Evolutionary conservation across 2,888 invertebrate genomes (phyloP), one percentile per base, ranked within the genome.

Genomic region (Chymomyza caudatula): DNA sequence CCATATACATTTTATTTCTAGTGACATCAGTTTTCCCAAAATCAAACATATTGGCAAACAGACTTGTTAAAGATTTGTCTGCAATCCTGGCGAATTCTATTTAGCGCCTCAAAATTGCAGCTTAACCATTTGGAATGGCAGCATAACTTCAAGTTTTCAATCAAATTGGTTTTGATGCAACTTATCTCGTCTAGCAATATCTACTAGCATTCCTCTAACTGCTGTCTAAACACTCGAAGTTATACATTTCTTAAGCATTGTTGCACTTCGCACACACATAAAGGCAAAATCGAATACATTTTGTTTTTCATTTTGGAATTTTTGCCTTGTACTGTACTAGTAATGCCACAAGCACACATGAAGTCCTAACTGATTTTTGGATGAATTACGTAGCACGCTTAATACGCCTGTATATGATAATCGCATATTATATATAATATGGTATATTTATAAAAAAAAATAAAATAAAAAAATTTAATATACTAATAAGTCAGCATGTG

Each of bases 331-430:
- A 37, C 29, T 37, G 11, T 37, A n/a, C n/a, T 8, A 37, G 29
- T 29, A 60, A 67, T 67, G 37, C 42, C 67, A 67, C 67, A 67
- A 67, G 67, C 49, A 47, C 60, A 67, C 53, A 55, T 55, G 20
- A 25, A 56, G 19, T 25, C 11, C 63, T 64, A 65, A 51, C 29
- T 29, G 51, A 57, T 11, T 37, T 11, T n/a, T 15, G 2, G 8
- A 3, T 63, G 73, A 65, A 52, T 62, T 56, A 52, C 54, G 49
- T 66, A 71, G 71, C 71, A 76, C 74, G 70, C 76, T 76, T 64
- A 60, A 63, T 47, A 60, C 43, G 20, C 47, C 47, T 47, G 19
- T 47, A 47, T 13, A 47, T 15, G 15, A 15, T 42, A 47, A 47
- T 1, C 17, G 15, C 15, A 43, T n/a, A 43, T 5, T 23, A 22